phyloP scores from a whole-genome alignment of 1,140 invertebrate species.

The Bombus superbus region DNA sequence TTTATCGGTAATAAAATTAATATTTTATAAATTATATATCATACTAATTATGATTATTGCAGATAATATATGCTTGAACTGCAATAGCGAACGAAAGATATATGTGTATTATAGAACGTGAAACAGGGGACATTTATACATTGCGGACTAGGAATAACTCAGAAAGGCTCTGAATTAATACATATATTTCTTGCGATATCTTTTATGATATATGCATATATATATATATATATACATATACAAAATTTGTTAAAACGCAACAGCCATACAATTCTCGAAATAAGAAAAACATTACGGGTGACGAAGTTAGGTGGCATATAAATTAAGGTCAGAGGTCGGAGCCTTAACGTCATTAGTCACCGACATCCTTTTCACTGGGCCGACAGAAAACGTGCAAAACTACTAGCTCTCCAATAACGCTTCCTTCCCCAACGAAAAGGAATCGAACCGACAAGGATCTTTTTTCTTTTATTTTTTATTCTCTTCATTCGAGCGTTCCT shows the following conservation, averaged over 20 bases:
- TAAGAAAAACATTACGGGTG: background rate
- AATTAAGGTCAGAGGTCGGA: conserved; percentile 9
- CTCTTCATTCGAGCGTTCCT: background rate
- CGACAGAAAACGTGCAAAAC: conserved; percentile 11
- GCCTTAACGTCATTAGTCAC: conserved; percentile 23
- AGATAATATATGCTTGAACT: no score
- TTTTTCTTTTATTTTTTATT: no score
- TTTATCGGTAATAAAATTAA: no score
- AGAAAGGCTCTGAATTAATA: no score
- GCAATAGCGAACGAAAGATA: no score
- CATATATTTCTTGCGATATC: background rate
- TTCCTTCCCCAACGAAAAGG: conserved; percentile 12
- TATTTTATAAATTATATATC: no score
- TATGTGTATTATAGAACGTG: no score
- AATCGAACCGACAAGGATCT: background rate
- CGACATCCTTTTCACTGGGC: conserved; percentile 3
- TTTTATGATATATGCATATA: background rate
- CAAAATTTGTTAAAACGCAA: no score
- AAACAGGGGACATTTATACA: no score
- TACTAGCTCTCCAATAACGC: conserved; percentile 1
- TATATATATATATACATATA: background rate
- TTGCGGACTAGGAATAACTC: no score
- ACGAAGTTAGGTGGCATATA: background rate
- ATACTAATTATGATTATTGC: no score
- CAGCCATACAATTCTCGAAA: background rate